Percentiles rank a stretch among this genome's conserved stretches.
phyloP scores from a whole-genome alignment of 2,113 vertebrate species.

The Tapirus terrestris region DNA sequence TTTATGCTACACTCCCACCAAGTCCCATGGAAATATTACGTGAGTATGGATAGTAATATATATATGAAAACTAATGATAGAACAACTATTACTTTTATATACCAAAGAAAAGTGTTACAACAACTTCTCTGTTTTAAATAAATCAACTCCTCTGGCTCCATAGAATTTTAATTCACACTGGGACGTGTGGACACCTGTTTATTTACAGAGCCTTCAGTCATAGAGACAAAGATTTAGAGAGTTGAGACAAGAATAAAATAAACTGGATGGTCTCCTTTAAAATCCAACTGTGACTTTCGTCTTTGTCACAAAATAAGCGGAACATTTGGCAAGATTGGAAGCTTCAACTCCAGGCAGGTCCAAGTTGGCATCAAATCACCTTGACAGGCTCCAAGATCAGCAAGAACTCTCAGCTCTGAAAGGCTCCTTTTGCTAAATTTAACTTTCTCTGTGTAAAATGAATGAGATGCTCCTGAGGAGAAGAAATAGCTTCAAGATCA shows the following conservation, averaged over 20 bases:
- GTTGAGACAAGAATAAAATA: constrained; percentile 67
- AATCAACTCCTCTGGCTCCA: neutral
- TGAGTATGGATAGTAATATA: neutral
- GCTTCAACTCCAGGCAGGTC: constrained; percentile 42
- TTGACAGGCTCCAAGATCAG: constrained; percentile 72
- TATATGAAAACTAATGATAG: neutral
- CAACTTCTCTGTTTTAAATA: constrained; percentile 31
- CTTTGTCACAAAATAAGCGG: constrained; percentile 77
- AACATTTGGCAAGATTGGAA: constrained; percentile 74
- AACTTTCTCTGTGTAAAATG: constrained; percentile 62
- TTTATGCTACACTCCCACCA: neutral
- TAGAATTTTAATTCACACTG: constrained; percentile 53
- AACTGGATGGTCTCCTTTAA: constrained; percentile 64
- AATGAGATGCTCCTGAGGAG: constrained; percentile 24
- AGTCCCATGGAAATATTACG: neutral
- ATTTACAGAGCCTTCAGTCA: constrained; percentile 73
- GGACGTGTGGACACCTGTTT: constrained; percentile 59
- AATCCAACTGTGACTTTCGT: constrained; percentile 73
- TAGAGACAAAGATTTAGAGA: constrained; percentile 35
- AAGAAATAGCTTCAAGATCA: neutral
- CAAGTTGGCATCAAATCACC: constrained; percentile 74
- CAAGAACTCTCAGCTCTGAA: constrained; percentile 54
- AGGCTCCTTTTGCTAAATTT: constrained; percentile 74
- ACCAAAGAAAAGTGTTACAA: neutral
- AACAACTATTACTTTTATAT: neutral